Conservation (phyloP, 2,888 invertebrate genomes). For the Drosophila merina region DNA sequence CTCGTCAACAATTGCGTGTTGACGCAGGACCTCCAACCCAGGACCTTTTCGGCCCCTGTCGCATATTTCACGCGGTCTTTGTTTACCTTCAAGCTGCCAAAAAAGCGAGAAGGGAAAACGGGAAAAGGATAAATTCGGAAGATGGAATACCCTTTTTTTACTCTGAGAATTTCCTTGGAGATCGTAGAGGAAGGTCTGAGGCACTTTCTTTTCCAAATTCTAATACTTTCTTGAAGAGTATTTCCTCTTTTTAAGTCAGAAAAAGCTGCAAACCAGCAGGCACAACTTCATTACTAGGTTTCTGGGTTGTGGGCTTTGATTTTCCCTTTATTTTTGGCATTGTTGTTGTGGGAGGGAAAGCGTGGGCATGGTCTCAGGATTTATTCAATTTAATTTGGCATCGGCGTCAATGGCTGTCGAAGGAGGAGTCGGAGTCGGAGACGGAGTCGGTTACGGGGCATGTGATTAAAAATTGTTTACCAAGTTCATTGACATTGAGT, state of each 20-base stretch:
- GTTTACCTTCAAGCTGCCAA: slow-evolving; percentile 17
- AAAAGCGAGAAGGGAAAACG: neutral
- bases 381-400: slow-evolving; percentile 76
- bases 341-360: neutral
- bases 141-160: too few relatives aligned
- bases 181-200: too few relatives aligned
- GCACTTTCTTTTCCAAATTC: neutral
- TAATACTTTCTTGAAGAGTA: neutral
- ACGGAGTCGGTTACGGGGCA: slow-evolving; percentile 41
- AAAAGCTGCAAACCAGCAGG: slow-evolving; percentile 21
- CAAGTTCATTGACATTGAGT: slow-evolving; percentile 72
- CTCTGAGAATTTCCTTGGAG: too few relatives aligned
- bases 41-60: slow-evolving; percentile 11
- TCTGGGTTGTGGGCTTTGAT: slow-evolving; percentile 1
- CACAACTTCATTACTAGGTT: slow-evolving; percentile 59
- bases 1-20: slow-evolving; percentile 55
- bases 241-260: neutral
- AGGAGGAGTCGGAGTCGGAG: slow-evolving; percentile 13
- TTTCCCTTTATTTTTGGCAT: neutral
- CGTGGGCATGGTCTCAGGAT: slow-evolving; percentile 66
- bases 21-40: slow-evolving; percentile 42
- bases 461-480: slow-evolving; percentile 80
- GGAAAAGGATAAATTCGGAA: neutral
- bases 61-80: slow-evolving; percentile 58
- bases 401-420: slow-evolving; percentile 60